These are phyloP conservation scores for Yoshiicerus persimilis DNA, from an alignment of 1,140 invertebrate species.

Conservation along the genomic window DNA sequence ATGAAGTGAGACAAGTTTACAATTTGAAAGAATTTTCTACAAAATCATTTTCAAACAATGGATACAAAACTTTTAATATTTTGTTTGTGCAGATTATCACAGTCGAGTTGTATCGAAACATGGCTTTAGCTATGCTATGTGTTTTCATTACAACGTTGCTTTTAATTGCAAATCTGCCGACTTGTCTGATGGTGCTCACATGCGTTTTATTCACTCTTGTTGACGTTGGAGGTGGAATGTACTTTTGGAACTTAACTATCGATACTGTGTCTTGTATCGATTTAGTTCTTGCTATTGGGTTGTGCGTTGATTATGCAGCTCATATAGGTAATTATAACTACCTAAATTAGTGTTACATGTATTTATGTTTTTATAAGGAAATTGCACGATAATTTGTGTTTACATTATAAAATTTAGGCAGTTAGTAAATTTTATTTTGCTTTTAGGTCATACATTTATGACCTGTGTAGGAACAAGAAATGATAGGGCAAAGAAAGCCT, in stretches of 20 bases:
- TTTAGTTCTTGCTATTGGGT: constrained; percentile 78
- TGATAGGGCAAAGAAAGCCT: constrained; percentile 66
- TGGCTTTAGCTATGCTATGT: constrained; percentile 73
- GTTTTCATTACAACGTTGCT: constrained; percentile 78
- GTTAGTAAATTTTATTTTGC: background rate
- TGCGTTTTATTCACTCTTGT: constrained; percentile 62
- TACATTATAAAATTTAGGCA: too few relatives aligned
- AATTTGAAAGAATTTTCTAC: background rate
- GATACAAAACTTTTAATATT: constrained; percentile 34
- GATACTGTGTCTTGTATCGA: constrained; percentile 83
- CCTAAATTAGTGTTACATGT: background rate
- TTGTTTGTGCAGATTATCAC: constrained; percentile 61
- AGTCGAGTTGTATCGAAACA: constrained; percentile 74
- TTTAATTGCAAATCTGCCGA: constrained; percentile 76
- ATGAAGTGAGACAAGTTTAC: constrained; percentile 61
- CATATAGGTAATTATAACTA: constrained; percentile 67
- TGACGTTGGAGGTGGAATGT: constrained; percentile 80
- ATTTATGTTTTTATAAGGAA: background rate
- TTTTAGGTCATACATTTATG: constrained; percentile 68
- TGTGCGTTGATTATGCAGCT: constrained; percentile 86
- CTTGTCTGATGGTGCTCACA: constrained; percentile 57
- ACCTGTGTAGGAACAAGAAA: constrained; percentile 60
- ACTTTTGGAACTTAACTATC: constrained; percentile 78
- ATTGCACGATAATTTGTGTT: background rate
- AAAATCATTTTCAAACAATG: background rate